Base-by-base conservation (phyloP, 2,888 invertebrate genomes). In the Glaucopsyche alexis region DNA sequence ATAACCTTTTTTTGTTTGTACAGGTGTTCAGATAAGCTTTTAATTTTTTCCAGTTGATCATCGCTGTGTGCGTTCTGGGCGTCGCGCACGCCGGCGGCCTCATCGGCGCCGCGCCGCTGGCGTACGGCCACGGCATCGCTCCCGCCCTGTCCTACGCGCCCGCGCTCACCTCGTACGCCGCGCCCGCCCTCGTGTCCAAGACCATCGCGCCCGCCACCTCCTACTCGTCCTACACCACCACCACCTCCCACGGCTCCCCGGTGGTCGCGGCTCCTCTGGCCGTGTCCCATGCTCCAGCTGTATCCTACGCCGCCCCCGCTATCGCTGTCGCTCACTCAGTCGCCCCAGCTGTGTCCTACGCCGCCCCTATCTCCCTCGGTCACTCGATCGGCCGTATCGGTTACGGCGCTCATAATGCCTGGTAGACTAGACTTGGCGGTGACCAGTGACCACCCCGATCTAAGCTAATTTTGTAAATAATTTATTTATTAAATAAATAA, bases 351-450 rank as follows among this genome's bases (percentile, higher is more conserved):
- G 76, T 75, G 11, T 83, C 85, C 71, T 94, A 95, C 76, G 94
- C 77, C 49, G 75, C 79, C 78, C 93, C 93, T 78, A 94, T 94
- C 50, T 94, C 95, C 76, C 94, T 95, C 84, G 79, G 74, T 80
- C 64, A 50, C 38, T 66, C 76, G 73, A 81, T 80, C 71, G 78
- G 50, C 52, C 52, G 40, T n/a, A 47, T 94, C 81, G 88, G 80
- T 74, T 95, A 95, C 92, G 93, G 93, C 81, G 95, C 94, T 76
- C 93, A 94, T 77, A 95, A 95, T 78, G 94, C 91, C 79, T 95
- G 94, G 94, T 95, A 94, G 94, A 86, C 86, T 84, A 84, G 83
- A 85, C 84, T 13, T 11, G 11, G 0, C 11, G 11, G 47, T 13
- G 47, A 47, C 4, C 13, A 42, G 55, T 29, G 29, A 29, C 4